These are phyloP conservation scores for Puma concolor DNA, from an alignment of 2,113 vertebrate species.

Conservation along the genomic window DNA sequence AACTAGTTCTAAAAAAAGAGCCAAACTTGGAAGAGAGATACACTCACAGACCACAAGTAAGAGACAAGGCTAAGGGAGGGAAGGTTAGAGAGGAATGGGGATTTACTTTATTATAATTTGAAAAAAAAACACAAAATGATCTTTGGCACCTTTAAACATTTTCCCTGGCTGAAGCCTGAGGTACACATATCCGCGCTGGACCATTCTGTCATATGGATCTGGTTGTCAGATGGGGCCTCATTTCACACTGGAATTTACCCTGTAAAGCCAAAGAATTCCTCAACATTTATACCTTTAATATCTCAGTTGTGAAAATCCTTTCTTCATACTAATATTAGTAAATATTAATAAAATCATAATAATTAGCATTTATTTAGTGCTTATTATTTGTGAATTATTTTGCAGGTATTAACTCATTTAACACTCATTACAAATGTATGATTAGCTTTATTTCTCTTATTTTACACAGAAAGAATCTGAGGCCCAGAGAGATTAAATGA, in stretches of 20 bases:
- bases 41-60: constrained; percentile 1
- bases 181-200: background rate
- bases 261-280: constrained; percentile 1
- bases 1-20: constrained; percentile 70
- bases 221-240: background rate
- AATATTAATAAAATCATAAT: background rate
- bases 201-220: background rate
- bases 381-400: background rate
- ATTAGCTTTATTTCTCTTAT: background rate
- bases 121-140: background rate
- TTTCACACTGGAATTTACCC: background rate
- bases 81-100: background rate
- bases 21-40: constrained; percentile 31
- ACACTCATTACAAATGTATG: background rate
- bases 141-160: background rate
- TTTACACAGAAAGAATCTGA: background rate
- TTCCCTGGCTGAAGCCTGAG: background rate
- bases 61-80: background rate
- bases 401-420: background rate
- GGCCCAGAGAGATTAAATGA: background rate
- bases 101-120: background rate
- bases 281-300: background rate
- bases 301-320: constrained; percentile 31
- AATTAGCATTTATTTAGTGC: background rate
- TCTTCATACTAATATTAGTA: background rate